Conservation (phyloP, 2,888 invertebrate species). For the Taenaris catops region DNA sequence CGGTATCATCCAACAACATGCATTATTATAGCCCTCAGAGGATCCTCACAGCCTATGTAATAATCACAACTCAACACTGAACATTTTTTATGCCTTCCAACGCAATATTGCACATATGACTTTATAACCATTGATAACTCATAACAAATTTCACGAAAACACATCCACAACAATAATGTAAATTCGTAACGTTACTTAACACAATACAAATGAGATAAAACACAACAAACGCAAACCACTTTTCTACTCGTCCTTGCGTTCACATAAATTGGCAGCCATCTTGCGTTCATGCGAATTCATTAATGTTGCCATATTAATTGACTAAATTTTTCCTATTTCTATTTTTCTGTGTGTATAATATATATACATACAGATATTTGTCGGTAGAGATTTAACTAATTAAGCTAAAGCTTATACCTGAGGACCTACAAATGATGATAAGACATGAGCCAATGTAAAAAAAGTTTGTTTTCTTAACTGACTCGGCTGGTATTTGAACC, state of each 20-base stretch:
- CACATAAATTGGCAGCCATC: constrained; percentile 77
- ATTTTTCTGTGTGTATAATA: too few relatives aligned
- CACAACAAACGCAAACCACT: constrained; percentile 61
- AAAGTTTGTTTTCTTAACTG: too few relatives aligned
- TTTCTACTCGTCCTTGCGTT: constrained; percentile 73
- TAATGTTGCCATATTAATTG: constrained; percentile 55
- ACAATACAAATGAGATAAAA: constrained; percentile 61
- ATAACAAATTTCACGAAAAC: constrained; percentile 68
- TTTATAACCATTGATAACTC: constrained; percentile 62
- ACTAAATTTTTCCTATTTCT: too few relatives aligned
- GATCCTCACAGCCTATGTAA: constrained; percentile 73
- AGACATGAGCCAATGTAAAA: too few relatives aligned
- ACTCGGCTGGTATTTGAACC: too few relatives aligned
- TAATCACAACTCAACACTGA: constrained; percentile 76
- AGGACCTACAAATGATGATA: too few relatives aligned
- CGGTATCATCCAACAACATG: constrained; percentile 73
- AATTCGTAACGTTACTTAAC: constrained; percentile 59
- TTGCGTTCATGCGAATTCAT: constrained; percentile 64
- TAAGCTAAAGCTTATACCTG: too few relatives aligned
- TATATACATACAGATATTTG: too few relatives aligned
- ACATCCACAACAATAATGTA: constrained; percentile 57
- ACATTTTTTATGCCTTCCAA: constrained; percentile 67
- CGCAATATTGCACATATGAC: constrained; percentile 66
- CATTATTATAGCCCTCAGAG: constrained; percentile 66
- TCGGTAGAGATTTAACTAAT: too few relatives aligned